Base-by-base conservation (phyloP, 2,888 invertebrate genomes). In the Tribolium freemani region DNA sequence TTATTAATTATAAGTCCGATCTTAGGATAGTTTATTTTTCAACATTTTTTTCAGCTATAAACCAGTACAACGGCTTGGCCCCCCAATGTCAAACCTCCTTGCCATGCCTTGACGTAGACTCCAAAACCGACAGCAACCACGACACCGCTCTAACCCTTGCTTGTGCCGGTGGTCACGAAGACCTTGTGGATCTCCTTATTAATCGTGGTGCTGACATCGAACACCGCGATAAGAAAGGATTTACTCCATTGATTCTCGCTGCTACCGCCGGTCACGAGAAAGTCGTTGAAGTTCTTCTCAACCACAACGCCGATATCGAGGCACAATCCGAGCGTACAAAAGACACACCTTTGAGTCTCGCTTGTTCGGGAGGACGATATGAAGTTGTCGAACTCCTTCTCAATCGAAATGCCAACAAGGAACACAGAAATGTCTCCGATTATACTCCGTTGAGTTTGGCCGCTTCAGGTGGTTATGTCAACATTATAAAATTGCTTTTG, bases 251-350 rank as follows among this genome's bases (percentile, higher is more conserved):
- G 48, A 99, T 99, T 83, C 90, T 99, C 78, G 98, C 98, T 53
- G 98, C 99, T 21, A 98, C 99, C 9, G 98, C 98, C 13, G 99
- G 99, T 0, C 96, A 96, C 85, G 93, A 94, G 72, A 93, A 94
- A 84, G 91, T 97, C 20, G 98, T 98, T 6, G 98, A 98, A 82
- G 94, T 96, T 80, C 90, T 99, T 4, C 88, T 99, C 68, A 96
- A 96, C 86, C 93, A 96, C 87, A 94, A 94, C 76, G 98, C 98
- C n/a, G 97, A 98, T 84, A 94, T 99, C 80, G 99, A 99, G 86
- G 99, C 99, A 38, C 98, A 99, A 88, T 98, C 98, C 0, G 99
- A 99, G 87, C 91, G 99, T 82, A 99, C 99, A 77, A 99, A 99
- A 89, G 99, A 99, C 87, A 99, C 99, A 10, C 98, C 99, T 0